phyloP scores from a whole-genome alignment of 2,888 invertebrate genomes.

The Stenoptilia bipunctidactyla region DNA sequence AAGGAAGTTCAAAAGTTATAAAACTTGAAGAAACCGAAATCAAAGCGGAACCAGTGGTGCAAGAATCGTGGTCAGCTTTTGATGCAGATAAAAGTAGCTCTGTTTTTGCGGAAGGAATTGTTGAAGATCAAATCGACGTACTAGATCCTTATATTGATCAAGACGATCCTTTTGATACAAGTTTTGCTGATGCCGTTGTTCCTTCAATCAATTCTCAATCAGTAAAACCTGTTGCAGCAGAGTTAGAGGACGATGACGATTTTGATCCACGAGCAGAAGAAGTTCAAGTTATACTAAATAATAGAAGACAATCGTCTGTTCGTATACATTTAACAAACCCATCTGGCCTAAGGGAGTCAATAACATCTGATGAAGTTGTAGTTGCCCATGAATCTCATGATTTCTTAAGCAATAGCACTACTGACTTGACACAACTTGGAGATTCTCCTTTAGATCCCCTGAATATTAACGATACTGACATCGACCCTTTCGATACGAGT shows the following conservation, averaged over 20 bases:
- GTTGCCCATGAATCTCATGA: conserved; percentile 70
- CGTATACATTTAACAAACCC: conserved; percentile 77
- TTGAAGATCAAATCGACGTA: conserved; percentile 57
- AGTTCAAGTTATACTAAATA: conserved; percentile 41
- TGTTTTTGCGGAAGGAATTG: conserved; percentile 55
- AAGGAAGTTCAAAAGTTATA: conserved; percentile 65
- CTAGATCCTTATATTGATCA: conserved; percentile 65
- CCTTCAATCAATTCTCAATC: conserved; percentile 55
- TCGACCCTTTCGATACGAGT: conserved; percentile 91
- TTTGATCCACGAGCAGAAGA: conserved; percentile 78
- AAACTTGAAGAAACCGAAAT: conserved; percentile 53
- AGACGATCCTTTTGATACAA: conserved; percentile 89
- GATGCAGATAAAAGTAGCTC: conserved; percentile 63
- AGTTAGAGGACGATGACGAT: conserved; percentile 64
- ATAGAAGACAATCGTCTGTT: conserved; percentile 60
- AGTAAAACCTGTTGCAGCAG: conserved; percentile 46
- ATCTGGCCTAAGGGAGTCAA: conserved; percentile 69
- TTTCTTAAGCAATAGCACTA: conserved; percentile 81
- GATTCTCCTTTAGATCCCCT: conserved; percentile 78
- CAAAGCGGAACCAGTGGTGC: conserved; percentile 48
- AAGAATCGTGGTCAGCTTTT: conserved; percentile 77
- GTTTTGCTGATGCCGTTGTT: conserved; percentile 82
- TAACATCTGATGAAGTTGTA: conserved; percentile 62
- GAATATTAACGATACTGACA: conserved; percentile 65
- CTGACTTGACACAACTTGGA: conserved; percentile 78